A percentile compares a stretch with the other conserved stretches of the same genome.
Evolutionary conservation across 1,140 invertebrate genomes (phyloP).

Genomic region (Mactra quadrangularis): DNA sequence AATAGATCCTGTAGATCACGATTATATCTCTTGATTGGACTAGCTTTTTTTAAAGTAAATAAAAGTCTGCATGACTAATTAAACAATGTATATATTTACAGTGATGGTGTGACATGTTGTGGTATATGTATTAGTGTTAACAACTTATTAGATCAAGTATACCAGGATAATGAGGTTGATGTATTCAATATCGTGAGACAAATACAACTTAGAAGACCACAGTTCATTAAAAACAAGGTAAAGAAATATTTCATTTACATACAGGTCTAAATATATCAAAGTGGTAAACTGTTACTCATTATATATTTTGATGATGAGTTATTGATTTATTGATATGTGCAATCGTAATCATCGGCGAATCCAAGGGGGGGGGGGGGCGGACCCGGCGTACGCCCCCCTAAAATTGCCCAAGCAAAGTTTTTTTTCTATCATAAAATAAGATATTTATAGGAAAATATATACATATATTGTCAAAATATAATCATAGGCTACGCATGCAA

Average conservation of each 20-base stretch:
- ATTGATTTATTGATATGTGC: too few relatives aligned
- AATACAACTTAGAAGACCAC: conserved; percentile 67
- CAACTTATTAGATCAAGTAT: conserved; percentile 68
- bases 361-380: too few relatives aligned
- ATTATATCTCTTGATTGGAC: too few relatives aligned
- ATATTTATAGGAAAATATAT: too few relatives aligned
- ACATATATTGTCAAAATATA: too few relatives aligned
- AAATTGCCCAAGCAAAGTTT: background rate
- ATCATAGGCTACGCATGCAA: too few relatives aligned
- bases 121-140: conserved; percentile 68
- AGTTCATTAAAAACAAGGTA: conserved; percentile 68
- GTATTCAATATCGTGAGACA: conserved; percentile 72
- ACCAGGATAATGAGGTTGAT: conserved; percentile 72
- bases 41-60: too few relatives aligned
- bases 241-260: background rate
- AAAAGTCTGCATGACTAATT: too few relatives aligned
- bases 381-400: too few relatives aligned
- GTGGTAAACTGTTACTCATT: background rate
- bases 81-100: conserved; percentile 32
- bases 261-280: background rate
- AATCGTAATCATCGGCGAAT: too few relatives aligned
- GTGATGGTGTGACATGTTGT: conserved; percentile 69
- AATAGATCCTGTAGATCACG: too few relatives aligned
- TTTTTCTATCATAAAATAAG: background rate
- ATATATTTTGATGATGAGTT: background rate